Base-by-base conservation (phyloP, 2,113 vertebrate genomes). In the Trichomycterus rosablanca region DNA sequence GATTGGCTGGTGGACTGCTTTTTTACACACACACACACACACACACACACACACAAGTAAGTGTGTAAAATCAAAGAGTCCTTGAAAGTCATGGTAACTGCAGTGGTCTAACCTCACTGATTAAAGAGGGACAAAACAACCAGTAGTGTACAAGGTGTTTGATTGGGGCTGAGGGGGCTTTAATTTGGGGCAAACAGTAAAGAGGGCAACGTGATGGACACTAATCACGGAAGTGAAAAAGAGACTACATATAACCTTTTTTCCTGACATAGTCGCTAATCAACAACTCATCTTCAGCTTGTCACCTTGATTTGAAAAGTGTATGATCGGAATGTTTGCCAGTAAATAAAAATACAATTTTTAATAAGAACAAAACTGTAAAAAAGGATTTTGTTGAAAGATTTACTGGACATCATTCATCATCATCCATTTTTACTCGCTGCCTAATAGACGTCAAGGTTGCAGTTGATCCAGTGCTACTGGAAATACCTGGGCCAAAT, bases 1-100 rank as follows among this genome's bases (percentile, higher is more conserved):
- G 53, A 53, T 30, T 3, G 26, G 54, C 12, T 26, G 12, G 11
- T 24, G 49, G 35, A 16, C n/a, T 20, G 40, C 43, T 37, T 23
- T 30, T 48, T 55, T 44, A 58, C 58, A 46, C 49, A 35, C 19
- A 9, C 40, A 63, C 46, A 66, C 37, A 70, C 39, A 55, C 57
- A 66, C 45, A 67, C 59, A 48, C 48, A 43, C 20, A n/a, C 39
- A 68, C 61, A 73, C 46, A 73, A 35, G 58, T 45, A 65, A 56
- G 62, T 50, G 30, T 18, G 26, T 15, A 42, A 52, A 70, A 66
- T 74, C 62, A 70, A 46, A 39, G 58, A 16, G 48, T 44, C 28
- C 28, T 70, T 50, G 37, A 61, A 44, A 61, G 23, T 28, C 63
- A 48, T 44, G 22, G 48, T 28, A 62, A 46, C 63, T 56, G 28